phyloP scores from a whole-genome alignment of 2,113 vertebrate genomes.

The Sterrhoptilus dennistouni region DNA sequence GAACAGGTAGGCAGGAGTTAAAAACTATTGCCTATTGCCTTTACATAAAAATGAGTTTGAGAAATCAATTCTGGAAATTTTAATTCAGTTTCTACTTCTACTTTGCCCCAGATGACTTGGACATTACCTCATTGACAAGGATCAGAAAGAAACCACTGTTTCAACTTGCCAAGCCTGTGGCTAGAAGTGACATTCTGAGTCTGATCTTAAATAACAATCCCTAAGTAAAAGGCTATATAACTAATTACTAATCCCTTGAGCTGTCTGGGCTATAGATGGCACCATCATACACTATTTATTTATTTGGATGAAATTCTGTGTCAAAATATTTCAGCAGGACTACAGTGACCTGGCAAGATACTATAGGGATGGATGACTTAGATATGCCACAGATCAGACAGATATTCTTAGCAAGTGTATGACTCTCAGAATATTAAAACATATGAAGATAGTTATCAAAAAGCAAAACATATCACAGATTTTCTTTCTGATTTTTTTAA shows the following conservation, averaged over 20 bases:
- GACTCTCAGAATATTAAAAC: background rate
- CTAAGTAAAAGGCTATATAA: slow-evolving; percentile 14
- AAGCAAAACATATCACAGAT: background rate
- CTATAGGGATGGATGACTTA: slow-evolving; percentile 1
- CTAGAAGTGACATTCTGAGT: slow-evolving; percentile 42
- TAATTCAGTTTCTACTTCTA: slow-evolving; percentile 1
- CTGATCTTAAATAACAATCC: slow-evolving; percentile 8
- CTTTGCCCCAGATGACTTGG: slow-evolving; percentile 9
- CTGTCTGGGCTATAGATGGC: slow-evolving; percentile 27
- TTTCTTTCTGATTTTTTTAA: background rate
- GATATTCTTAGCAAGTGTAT: background rate
- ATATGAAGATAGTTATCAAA: background rate
- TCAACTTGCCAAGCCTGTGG: slow-evolving; percentile 45
- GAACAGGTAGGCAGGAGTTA: background rate
- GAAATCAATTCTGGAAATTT: slow-evolving; percentile 9
- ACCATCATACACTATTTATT: slow-evolving; percentile 41
- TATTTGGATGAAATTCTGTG: slow-evolving; percentile 25
- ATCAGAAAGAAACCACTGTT: slow-evolving; percentile 45
- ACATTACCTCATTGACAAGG: slow-evolving; percentile 39
- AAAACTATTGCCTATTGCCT: background rate
- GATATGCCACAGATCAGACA: background rate
- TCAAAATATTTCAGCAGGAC: slow-evolving; percentile 40
- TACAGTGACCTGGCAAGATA: slow-evolving; percentile 3
- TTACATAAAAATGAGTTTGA: background rate
- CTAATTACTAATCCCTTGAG: slow-evolving; percentile 46